Percentiles rank a stretch among this genome's conserved stretches.
phyloP scores from a whole-genome alignment of 92 coral and sea anemone species.

The Porites rus region DNA sequence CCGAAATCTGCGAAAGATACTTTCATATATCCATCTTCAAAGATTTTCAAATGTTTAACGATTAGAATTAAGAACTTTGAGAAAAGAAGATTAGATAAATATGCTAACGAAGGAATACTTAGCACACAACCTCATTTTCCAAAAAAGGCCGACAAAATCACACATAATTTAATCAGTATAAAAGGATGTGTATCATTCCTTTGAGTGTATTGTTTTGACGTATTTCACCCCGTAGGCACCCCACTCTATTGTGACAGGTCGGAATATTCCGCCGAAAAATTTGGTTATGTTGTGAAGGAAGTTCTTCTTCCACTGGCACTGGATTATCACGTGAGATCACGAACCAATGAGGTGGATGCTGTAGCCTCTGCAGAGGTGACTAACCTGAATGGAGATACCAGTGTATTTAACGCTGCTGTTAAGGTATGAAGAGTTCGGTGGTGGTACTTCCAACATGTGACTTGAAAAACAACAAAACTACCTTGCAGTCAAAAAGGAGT shows the following conservation, averaged over 20 bases:
- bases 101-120: too few species aligned
- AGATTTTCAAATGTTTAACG: too few species aligned
- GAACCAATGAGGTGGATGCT: not conserved
- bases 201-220: too few species aligned
- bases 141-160: too few species aligned
- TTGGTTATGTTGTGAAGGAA: constrained; percentile 53
- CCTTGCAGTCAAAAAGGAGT: too few species aligned
- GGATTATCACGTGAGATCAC: constrained; percentile 23
- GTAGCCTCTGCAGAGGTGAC: not conserved
- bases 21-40: too few species aligned
- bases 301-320: constrained; percentile 72
- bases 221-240: constrained; percentile 4
- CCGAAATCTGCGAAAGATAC: too few species aligned
- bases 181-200: too few species aligned
- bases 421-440: not conserved
- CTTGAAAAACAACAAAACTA: not conserved
- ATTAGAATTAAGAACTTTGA: too few species aligned
- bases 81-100: too few species aligned
- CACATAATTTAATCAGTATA: too few species aligned
- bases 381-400: not conserved
- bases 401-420: not conserved
- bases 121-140: too few species aligned
- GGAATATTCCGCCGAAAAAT: constrained; percentile 61
- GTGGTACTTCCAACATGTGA: not conserved
- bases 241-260: constrained; percentile 52